Evolutionary conservation across 2,888 invertebrate species (phyloP), one percentile per base, ranked within the genome.

Genomic region (Eupithecia centaureata): DNA sequence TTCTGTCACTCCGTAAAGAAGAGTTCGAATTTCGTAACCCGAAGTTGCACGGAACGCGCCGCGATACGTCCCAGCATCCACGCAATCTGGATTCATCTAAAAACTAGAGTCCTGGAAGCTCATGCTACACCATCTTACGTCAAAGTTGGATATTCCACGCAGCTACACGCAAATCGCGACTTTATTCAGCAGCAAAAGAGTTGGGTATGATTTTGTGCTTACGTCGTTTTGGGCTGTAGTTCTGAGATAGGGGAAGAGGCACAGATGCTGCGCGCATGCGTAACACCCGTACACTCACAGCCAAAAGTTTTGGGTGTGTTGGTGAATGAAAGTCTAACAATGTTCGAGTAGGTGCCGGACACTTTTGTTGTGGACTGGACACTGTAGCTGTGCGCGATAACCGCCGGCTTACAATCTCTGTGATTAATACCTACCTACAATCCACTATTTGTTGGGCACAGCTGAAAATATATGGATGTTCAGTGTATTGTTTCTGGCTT

Each of bases 221-320:
- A 73, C 3, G 72, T 54, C 79, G 61, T 83, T 86, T 57, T 60
- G 64, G 69, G 70, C 63, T 76, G 67, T 70, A 69, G 61, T 64
- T 67, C 72, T 28, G 60, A 87, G 86, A 86, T 86, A 87, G 87
- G 86, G 88, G 86, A 85, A 85, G 84, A 86, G 82, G 86, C 86
- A 88, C 89, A 91, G 92, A 92, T 91, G 93, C 91, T 91, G 91
- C 83, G 90, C 92, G 92, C 92, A 92, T 92, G 92, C 92, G 92
- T 80, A 83, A 83, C 83, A 52, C 73, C 70, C 61, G 38, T 68
- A 61, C 71, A 32, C 79, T 77, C 85, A 79, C 86, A 80, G 79
- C 73, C 77, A 67, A 71, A 71, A 70, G 76, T 73, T 71, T 76
- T 77, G 79, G 77, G 74, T 82, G 80, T 81, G 78, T 82, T 76